Conservation (phyloP, 92 coral and sea anemone species). For the Palythoa caribaeorum region DNA sequence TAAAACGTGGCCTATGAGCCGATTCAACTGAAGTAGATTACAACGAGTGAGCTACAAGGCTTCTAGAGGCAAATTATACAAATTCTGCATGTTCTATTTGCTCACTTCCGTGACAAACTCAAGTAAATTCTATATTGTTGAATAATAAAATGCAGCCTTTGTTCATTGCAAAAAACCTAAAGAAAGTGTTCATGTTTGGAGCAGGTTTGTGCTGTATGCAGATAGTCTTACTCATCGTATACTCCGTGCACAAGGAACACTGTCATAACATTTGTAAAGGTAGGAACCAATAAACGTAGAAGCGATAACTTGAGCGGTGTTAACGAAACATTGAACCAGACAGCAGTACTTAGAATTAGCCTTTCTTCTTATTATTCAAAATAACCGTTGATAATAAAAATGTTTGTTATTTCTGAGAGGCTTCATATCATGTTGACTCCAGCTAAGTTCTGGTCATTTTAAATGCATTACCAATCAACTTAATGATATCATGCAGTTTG, state of each 20-base stretch:
- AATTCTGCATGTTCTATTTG: background rate
- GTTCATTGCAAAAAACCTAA: conserved; percentile 5
- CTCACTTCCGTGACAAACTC: background rate
- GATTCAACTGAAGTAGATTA: background rate
- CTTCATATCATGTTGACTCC: background rate
- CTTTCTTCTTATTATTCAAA: background rate
- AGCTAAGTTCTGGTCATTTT: no score
- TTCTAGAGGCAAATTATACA: background rate
- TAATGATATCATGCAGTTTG: no score
- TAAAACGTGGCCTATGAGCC: background rate
- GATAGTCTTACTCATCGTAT: background rate
- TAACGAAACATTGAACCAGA: background rate
- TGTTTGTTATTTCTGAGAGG: background rate
- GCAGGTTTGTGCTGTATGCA: conserved; percentile 28
- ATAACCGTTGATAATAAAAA: background rate
- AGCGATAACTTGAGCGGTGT: background rate
- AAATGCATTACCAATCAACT: no score
- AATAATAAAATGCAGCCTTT: conserved; percentile 24
- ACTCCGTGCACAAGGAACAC: conserved; percentile 25
- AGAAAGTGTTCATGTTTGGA: conserved; percentile 16
- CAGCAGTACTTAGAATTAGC: background rate
- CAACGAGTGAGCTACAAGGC: background rate
- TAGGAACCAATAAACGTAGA: background rate
- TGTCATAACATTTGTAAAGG: conserved; percentile 38
- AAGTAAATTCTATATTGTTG: background rate